These are phyloP conservation scores for Cataglyphis cursor DNA, from an alignment of 2,888 invertebrate genomes.

Conservation along the genomic window DNA sequence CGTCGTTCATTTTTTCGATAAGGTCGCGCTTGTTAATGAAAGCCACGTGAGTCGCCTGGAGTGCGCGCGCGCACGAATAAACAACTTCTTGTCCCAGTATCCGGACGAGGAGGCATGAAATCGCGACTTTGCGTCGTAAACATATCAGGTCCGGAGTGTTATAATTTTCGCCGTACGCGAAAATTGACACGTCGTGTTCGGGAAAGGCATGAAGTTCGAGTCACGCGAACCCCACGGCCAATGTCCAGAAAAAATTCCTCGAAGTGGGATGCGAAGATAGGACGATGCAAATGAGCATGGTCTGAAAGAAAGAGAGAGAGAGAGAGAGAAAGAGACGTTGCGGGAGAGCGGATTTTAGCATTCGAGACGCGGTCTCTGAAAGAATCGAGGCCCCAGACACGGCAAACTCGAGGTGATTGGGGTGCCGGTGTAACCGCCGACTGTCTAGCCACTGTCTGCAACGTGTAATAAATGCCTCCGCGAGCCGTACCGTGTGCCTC, in stretches of 20 bases:
- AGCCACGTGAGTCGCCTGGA: slow-evolving; percentile 5
- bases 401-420: slow-evolving; percentile 68
- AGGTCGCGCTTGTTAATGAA: slow-evolving; percentile 8
- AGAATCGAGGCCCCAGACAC: slow-evolving; percentile 64
- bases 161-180: neutral
- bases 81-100: slow-evolving; percentile 7
- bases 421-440: slow-evolving; percentile 77
- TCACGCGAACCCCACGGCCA: slow-evolving; percentile 31
- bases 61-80: neutral
- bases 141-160: slow-evolving; percentile 3
- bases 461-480: slow-evolving; percentile 82
- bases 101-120: neutral
- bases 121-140: neutral
- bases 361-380: slow-evolving; percentile 55
- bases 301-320: neutral
- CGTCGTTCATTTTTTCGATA: slow-evolving; percentile 19
- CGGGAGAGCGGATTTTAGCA: slow-evolving; percentile 50
- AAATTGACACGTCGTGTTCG: neutral
- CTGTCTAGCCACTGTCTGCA: slow-evolving; percentile 84
- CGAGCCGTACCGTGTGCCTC: slow-evolving; percentile 77
- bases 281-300: slow-evolving; percentile 58
- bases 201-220: slow-evolving; percentile 45
- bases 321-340: slow-evolving; percentile 26
- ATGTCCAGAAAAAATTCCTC: slow-evolving; percentile 19
- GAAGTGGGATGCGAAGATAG: slow-evolving; percentile 24